These are phyloP conservation scores for Toxotes lorentzi DNA, from an alignment of 2,797 vertebrate species.

Conservation along the genomic window DNA sequence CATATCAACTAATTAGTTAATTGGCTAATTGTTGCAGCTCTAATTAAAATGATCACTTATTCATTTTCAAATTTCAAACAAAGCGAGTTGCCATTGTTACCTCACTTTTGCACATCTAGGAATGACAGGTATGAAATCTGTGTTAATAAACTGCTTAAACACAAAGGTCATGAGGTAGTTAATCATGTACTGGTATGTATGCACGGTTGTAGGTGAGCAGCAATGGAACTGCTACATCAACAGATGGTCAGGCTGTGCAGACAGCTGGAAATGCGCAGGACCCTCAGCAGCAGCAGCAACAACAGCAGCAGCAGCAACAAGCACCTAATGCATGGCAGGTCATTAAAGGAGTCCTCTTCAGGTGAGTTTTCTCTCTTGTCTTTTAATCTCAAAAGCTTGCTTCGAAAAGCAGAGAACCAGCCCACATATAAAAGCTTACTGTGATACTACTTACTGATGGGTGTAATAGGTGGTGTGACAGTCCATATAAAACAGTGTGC, in stretches of 20 bases:
- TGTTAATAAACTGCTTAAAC: neutral
- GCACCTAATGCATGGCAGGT: constrained; percentile 95
- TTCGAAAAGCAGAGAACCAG: neutral
- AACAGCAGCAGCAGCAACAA: constrained; percentile 79
- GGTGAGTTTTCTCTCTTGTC: constrained; percentile 75
- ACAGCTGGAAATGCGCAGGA: constrained; percentile 84
- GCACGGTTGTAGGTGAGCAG: constrained; percentile 86
- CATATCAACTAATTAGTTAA: neutral
- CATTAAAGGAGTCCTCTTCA: constrained; percentile 95
- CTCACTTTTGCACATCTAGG: neutral
- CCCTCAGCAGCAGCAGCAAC: constrained; percentile 80
- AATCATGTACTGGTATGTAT: constrained; percentile 18
- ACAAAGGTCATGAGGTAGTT: neutral
- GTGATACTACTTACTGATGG: neutral
- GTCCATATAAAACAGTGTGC: constrained; percentile 1
- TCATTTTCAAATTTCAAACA: neutral
- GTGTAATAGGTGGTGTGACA: constrained; percentile 15
- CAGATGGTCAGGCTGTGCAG: constrained; percentile 83
- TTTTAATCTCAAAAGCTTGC: neutral
- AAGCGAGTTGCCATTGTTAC: neutral
- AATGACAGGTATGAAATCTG: neutral
- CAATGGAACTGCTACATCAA: constrained; percentile 88
- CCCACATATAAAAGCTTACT: neutral
- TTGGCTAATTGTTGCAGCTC: too few species aligned
- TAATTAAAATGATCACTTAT: neutral